A percentile compares a stretch with the other conserved stretches of the same genome.
Evolutionary conservation across 2,113 vertebrate genomes (phyloP).

Genomic region (Paradisaea rubra): DNA sequence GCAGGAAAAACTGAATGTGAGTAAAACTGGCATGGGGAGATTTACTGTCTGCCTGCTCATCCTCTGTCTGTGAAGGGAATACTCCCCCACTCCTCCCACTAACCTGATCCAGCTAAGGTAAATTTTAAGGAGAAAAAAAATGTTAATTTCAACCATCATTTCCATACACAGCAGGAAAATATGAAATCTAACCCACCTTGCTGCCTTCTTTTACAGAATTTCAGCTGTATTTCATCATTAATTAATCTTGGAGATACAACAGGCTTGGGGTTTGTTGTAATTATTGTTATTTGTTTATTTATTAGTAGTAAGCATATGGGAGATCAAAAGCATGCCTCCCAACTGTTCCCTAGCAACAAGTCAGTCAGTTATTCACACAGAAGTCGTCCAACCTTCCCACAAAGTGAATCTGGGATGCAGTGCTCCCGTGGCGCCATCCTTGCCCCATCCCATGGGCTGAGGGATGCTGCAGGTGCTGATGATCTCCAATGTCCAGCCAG

Average conservation of each 20-base stretch:
- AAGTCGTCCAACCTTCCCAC: background rate
- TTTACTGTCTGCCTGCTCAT: slow-evolving; percentile 29
- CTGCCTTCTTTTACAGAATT: slow-evolving; percentile 50
- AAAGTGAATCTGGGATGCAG: background rate
- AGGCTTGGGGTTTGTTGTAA: slow-evolving; percentile 74
- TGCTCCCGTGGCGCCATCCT: rapidly evolving
- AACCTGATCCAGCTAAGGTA: slow-evolving; percentile 50
- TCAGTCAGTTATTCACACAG: slow-evolving; percentile 3
- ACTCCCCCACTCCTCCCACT: slow-evolving; percentile 22
- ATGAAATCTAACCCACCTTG: slow-evolving; percentile 9
- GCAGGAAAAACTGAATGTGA: slow-evolving; percentile 34
- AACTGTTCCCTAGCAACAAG: slow-evolving; percentile 69
- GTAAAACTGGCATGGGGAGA: slow-evolving; percentile 1
- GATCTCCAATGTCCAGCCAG: background rate
- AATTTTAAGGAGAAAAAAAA: slow-evolving; percentile 29
- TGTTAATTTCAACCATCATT: slow-evolving; percentile 21
- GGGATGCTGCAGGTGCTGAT: background rate
- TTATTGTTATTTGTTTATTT: slow-evolving; percentile 78
- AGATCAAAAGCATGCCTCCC: slow-evolving; percentile 68
- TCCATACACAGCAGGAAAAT: background rate
- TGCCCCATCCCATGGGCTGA: background rate
- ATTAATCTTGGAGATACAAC: slow-evolving; percentile 72
- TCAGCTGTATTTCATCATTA: slow-evolving; percentile 71
- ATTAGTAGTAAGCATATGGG: slow-evolving; percentile 68
- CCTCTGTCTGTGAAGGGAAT: slow-evolving; percentile 39